Percentiles rank a stretch among this genome's conserved stretches.
Conservation (phyloP, 2,797 vertebrate species). For the Muscicapa striata region DNA sequence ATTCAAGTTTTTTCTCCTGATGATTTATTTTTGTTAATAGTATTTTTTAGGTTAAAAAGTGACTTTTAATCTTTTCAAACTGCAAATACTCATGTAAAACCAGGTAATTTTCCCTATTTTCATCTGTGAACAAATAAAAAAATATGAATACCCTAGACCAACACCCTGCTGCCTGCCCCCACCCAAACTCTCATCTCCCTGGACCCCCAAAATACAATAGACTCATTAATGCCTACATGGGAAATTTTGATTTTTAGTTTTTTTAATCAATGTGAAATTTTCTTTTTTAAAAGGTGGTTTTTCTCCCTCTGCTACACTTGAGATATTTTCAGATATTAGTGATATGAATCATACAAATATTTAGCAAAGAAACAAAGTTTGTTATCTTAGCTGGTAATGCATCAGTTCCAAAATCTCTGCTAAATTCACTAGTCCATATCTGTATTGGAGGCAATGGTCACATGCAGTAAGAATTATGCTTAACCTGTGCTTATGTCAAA, state of each 20-base stretch:
- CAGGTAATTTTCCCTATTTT: neutral
- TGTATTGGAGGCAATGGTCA: neutral
- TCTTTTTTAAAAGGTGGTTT: neutral
- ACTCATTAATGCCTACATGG: neutral
- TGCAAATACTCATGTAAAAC: neutral
- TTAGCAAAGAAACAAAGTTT: neutral
- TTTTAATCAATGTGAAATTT: neutral
- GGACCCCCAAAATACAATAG: neutral
- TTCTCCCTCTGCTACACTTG: neutral
- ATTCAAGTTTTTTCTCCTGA: neutral
- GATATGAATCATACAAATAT: neutral
- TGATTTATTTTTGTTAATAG: neutral
- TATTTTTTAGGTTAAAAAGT: neutral
- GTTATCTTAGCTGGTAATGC: neutral
- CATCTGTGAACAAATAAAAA: neutral
- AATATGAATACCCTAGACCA: neutral
- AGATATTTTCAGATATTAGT: neutral
- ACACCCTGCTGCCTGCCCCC: rapidly evolving
- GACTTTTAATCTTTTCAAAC: neutral
- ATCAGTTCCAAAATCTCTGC: neutral
- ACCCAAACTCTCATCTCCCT: neutral
- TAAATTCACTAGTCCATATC: neutral
- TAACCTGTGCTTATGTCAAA: neutral
- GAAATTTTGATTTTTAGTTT: neutral
- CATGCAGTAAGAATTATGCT: neutral